Conservation (phyloP, 2,888 invertebrate species). For the Xanthorhoe designata region DNA sequence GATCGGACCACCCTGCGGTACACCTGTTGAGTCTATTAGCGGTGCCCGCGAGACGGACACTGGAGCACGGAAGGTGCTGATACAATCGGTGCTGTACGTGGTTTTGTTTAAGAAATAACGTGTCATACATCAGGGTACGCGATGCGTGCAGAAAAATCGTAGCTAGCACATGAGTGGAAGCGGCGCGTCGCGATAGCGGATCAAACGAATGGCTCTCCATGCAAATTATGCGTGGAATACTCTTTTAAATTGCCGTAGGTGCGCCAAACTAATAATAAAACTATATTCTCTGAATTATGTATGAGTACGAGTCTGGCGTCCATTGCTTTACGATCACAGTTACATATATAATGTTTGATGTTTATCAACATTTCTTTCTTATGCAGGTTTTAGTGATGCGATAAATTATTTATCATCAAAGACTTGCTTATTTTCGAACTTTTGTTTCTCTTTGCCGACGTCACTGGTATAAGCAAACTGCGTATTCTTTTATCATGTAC, state of each 20-base stretch:
- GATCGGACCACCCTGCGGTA: slow-evolving; percentile 77
- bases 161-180: slow-evolving; percentile 62
- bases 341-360: slow-evolving; percentile 85
- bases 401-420: slow-evolving; percentile 85
- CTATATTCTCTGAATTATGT: slow-evolving; percentile 58
- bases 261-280: slow-evolving; percentile 57
- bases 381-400: slow-evolving; percentile 82
- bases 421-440: slow-evolving; percentile 80
- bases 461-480: slow-evolving; percentile 67
- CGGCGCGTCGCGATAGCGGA: slow-evolving; percentile 59
- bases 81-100: slow-evolving; percentile 63
- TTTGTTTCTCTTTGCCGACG: slow-evolving; percentile 77
- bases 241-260: slow-evolving; percentile 71
- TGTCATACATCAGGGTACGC: slow-evolving; percentile 71
- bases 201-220: slow-evolving; percentile 67
- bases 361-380: slow-evolving; percentile 86
- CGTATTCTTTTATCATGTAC: slow-evolving; percentile 55
- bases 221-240: slow-evolving; percentile 75
- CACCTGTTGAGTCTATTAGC: slow-evolving; percentile 83
- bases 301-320: slow-evolving; percentile 80
- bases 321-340: slow-evolving; percentile 83
- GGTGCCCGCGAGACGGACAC: slow-evolving; percentile 58
- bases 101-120: slow-evolving; percentile 57
- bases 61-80: slow-evolving; percentile 60
- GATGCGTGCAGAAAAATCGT: slow-evolving; percentile 77